Conservation (phyloP, 2,888 invertebrate species). For the Dasypolia templi region DNA sequence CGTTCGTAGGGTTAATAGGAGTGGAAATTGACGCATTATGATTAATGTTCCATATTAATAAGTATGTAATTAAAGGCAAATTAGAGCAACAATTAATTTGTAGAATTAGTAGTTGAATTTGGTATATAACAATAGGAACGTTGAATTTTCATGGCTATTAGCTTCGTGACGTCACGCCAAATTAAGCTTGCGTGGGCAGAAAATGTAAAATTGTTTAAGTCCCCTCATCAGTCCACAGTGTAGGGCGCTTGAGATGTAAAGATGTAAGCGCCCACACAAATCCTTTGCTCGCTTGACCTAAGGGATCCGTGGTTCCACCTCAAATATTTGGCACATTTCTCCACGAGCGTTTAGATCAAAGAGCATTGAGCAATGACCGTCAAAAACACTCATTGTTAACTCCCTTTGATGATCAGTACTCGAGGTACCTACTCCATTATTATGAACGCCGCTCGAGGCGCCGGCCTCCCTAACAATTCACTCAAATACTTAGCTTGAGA, state of each 20-base stretch:
- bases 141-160: slow-evolving; percentile 9
- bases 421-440: slow-evolving; percentile 72
- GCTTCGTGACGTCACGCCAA: slow-evolving; percentile 35
- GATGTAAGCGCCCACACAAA: slow-evolving; percentile 48
- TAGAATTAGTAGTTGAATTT: slow-evolving; percentile 44
- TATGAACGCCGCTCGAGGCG: slow-evolving; percentile 72
- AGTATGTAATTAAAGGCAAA: slow-evolving; percentile 51
- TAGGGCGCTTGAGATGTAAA: slow-evolving; percentile 45
- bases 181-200: slow-evolving; percentile 14
- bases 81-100: slow-evolving; percentile 37
- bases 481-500: slow-evolving; percentile 66
- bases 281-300: slow-evolving; percentile 61
- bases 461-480: slow-evolving; percentile 70
- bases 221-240: slow-evolving; percentile 23
- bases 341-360: slow-evolving; percentile 78
- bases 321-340: slow-evolving; percentile 78
- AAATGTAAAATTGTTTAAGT: slow-evolving; percentile 49
- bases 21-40: slow-evolving; percentile 60
- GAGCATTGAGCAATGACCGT: slow-evolving; percentile 78
- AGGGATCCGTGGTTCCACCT: slow-evolving; percentile 67
- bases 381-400: slow-evolving; percentile 80
- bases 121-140: slow-evolving; percentile 7
- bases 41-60: slow-evolving; percentile 56
- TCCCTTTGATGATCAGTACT: slow-evolving; percentile 80
- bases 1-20: slow-evolving; percentile 66